These are phyloP conservation scores for Antrozous pallidus DNA, from an alignment of 2,797 vertebrate species.

Conservation along the genomic window DNA sequence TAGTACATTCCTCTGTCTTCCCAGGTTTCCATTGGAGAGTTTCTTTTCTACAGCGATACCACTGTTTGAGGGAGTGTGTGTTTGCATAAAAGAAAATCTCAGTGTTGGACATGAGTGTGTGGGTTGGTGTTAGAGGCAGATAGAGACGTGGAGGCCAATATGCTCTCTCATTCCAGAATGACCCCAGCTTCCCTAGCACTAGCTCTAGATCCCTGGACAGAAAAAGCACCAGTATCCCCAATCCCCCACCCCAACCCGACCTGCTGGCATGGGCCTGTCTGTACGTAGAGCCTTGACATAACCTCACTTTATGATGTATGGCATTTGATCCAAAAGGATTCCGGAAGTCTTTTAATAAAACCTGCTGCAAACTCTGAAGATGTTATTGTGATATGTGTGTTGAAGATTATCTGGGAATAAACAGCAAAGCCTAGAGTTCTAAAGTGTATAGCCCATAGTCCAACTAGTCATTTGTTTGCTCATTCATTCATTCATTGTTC, in stretches of 20 bases:
- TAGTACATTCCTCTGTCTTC: slow-evolving; percentile 1
- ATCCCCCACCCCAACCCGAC: rapidly evolving
- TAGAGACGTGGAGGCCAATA: neutral
- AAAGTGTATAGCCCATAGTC: neutral
- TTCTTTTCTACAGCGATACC: neutral
- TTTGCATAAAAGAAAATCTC: slow-evolving; percentile 3
- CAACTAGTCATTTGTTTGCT: neutral
- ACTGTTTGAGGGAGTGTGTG: neutral
- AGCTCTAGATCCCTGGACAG: neutral
- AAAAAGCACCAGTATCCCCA: neutral
- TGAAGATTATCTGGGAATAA: neutral
- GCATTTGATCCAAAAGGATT: neutral
- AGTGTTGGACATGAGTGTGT: neutral
- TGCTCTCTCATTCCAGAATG: neutral
- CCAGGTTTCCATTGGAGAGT: slow-evolving; percentile 25
- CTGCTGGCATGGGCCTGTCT: neutral
- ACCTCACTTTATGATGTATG: neutral
- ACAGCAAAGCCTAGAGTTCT: neutral
- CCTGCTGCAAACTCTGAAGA: neutral
- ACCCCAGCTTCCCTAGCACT: neutral
- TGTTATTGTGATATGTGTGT: neutral
- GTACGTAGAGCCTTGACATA: neutral
- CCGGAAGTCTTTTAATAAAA: neutral
- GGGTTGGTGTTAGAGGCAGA: neutral
- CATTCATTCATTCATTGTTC: neutral